phyloP scores from a whole-genome alignment of 2,797 vertebrate genomes.

The Darevskia mixta region DNA sequence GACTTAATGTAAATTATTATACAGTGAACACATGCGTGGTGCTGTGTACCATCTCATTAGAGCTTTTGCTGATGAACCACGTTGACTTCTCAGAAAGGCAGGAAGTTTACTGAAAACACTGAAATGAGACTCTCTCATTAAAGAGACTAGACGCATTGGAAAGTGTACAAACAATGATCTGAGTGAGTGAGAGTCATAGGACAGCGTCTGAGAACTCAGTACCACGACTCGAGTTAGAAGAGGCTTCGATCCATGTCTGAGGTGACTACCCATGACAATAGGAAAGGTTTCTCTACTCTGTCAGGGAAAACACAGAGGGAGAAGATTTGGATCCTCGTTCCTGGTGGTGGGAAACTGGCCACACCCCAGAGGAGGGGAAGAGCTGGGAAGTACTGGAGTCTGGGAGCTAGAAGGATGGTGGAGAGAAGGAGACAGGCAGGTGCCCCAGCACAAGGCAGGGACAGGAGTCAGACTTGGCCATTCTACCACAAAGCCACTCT shows the following conservation, averaged over 20 bases:
- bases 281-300: not conserved
- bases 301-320: no score
- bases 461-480: no score
- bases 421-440: no score
- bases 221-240: not conserved
- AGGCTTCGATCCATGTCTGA: not conserved
- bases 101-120: slow-evolving; percentile 25
- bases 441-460: no score
- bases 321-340: no score
- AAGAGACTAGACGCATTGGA: slow-evolving; percentile 2
- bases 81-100: slow-evolving; percentile 46
- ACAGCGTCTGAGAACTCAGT: not conserved
- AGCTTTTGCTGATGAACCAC: slow-evolving; percentile 47
- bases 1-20: slow-evolving; percentile 80
- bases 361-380: no score
- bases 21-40: slow-evolving; percentile 58
- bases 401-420: no score
- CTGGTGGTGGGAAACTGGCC: no score
- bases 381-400: no score
- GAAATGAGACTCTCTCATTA: not conserved
- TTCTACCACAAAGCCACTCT: no score
- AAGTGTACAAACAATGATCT: not conserved
- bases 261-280: no score
- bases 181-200: not conserved
- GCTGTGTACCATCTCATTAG: slow-evolving; percentile 35